These are phyloP conservation scores for Stichodactyla mertensii DNA, from an alignment of 64 coral and sea anemone genomes.

Conservation along the genomic window DNA sequence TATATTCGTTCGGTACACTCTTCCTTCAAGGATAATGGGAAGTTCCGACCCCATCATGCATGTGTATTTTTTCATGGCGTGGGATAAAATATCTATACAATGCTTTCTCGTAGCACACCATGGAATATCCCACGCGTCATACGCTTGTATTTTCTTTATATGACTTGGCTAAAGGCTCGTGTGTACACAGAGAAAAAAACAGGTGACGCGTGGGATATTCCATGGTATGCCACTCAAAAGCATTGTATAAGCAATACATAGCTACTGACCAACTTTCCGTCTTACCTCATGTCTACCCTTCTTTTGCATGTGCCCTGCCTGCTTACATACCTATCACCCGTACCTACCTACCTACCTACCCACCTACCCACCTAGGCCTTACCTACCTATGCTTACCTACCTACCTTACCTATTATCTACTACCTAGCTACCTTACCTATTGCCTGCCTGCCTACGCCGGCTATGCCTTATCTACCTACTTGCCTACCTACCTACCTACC, in stretches of 20 bases:
- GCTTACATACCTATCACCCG: not conserved
- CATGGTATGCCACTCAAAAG: too few relatives aligned
- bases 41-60: too few relatives aligned
- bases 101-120: too few relatives aligned
- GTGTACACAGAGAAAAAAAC: too few relatives aligned
- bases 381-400: not conserved
- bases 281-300: not conserved
- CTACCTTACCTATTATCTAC: not conserved
- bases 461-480: not conserved
- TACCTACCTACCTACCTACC: not conserved
- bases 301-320: not conserved
- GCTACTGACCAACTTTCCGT: not conserved
- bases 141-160: too few relatives aligned
- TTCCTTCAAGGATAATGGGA: too few relatives aligned
- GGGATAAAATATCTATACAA: too few relatives aligned
- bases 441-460: too few relatives aligned
- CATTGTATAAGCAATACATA: not conserved
- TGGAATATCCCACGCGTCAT: too few relatives aligned
- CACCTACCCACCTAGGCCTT: not conserved
- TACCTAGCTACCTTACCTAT: not conserved
- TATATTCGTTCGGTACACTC: not conserved
- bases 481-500: not conserved
- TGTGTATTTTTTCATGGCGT: too few relatives aligned
- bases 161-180: too few relatives aligned
- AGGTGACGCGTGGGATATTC: too few relatives aligned